phyloP scores from a whole-genome alignment of 2,888 invertebrate genomes.

The Heliothis peltigera region DNA sequence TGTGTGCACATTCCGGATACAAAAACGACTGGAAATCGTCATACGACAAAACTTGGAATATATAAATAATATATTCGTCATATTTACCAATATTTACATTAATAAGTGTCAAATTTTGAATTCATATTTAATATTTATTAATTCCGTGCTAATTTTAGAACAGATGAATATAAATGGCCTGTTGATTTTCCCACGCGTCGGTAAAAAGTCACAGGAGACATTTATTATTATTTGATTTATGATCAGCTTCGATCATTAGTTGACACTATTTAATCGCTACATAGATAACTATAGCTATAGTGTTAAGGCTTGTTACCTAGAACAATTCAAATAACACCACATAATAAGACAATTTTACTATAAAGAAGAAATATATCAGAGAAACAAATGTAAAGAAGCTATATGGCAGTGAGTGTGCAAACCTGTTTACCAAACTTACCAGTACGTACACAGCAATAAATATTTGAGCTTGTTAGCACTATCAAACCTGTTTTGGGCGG shows the following conservation, averaged over 20 bases:
- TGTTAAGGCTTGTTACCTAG: constrained; percentile 1
- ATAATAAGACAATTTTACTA: neutral
- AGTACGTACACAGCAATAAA: neutral
- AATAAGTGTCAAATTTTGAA: constrained; percentile 25
- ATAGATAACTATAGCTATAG: constrained; percentile 1
- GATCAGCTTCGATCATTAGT: constrained; percentile 3
- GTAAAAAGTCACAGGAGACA: constrained; percentile 34
- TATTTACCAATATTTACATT: constrained; percentile 32
- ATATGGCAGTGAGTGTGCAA: no score
- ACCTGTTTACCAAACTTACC: neutral
- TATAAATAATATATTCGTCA: constrained; percentile 42
- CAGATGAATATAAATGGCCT: constrained; percentile 23
- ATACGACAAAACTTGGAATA: constrained; percentile 14
- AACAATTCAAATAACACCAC: neutral
- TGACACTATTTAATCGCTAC: constrained; percentile 12
- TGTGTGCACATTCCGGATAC: constrained; percentile 56
- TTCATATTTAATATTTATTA: constrained; percentile 45
- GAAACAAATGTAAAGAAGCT: no score
- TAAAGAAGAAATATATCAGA: neutral
- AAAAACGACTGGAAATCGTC: constrained; percentile 34
- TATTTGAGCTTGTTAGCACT: constrained; percentile 8
- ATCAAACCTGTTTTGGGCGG: constrained; percentile 22
- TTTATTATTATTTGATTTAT: constrained; percentile 30
- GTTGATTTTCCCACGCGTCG: constrained; percentile 43
- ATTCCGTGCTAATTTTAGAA: constrained; percentile 23